Evolutionary conservation across 2,113 vertebrate species (phyloP), one percentile per base, ranked within the genome.

Genomic region (Cervus canadensis): DNA sequence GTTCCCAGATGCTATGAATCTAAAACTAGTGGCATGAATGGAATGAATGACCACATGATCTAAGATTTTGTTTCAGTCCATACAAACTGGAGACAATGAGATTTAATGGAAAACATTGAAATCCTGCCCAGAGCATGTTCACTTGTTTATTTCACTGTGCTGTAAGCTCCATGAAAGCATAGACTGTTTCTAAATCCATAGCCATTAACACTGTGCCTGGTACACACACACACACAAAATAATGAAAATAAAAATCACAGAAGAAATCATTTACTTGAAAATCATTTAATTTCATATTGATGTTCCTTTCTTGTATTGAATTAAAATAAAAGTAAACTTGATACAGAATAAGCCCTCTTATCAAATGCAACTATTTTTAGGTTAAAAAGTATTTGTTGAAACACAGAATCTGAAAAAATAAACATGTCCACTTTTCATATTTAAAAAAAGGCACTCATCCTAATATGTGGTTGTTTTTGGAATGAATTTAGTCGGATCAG

Each of bases 311-410:
- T 57, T 89, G 26, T 86, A 50, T 59, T 76, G 79, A 93, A 89
- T 67, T 71, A 91, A 94, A 91, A 48, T 67, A 30, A 92, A 89
- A 97, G 78, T 56, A 84, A 92, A 57, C 67, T 89, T 89, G 83
- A 43, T 62, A 81, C 15, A 87, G 54, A 87, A 82, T 33, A 85
- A 94, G 8, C 25, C 45, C 6, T 33, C 14, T 74, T 92, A 79
- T 57, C 19, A 64, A 89, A 87, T 52, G 11, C 25, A 92, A 62
- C 23, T 12, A 87, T 71, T 95, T 87, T 7, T 79, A 59, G 76
- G 8, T 93, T 89, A 67, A 89, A 86, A 86, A 87, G 26, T 16
- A 60, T 33, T 89, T 93, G 60, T 48, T 76, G 64, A 94, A 96
- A 83, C 40, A 85, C 15, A 59, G 7, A 87, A 79, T 86, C 57